A percentile compares a stretch with the other conserved stretches of the same genome.
phyloP scores from a whole-genome alignment of 2,888 invertebrate species.

The Lasius platythorax region DNA sequence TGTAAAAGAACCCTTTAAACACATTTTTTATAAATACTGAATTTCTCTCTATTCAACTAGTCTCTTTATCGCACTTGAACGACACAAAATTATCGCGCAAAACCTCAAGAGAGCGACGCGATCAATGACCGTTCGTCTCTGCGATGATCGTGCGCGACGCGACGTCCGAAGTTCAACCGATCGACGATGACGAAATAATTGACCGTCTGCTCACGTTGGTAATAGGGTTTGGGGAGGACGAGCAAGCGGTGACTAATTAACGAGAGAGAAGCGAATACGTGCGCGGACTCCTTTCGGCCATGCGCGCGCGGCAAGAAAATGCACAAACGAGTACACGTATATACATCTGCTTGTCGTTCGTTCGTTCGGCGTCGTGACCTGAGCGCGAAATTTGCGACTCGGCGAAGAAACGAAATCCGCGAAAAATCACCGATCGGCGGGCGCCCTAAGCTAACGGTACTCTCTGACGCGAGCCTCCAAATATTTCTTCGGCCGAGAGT shows the following conservation, averaged over 20 bases:
- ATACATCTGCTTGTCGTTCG: conserved; percentile 47
- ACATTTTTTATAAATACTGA: neutral
- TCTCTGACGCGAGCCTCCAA: conserved; percentile 77
- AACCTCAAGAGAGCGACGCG: neutral
- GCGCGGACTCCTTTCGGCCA: conserved; percentile 57
- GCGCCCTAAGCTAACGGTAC: conserved; percentile 78
- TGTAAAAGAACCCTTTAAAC: neutral
- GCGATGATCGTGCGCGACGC: neutral
- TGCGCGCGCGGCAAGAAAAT: conserved; percentile 46
- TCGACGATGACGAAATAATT: conserved; percentile 70
- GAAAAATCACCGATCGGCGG: conserved; percentile 72
- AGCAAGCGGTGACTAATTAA: conserved; percentile 68
- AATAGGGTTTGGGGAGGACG: conserved; percentile 59
- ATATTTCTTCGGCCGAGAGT: conserved; percentile 73
- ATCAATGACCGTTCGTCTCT: neutral
- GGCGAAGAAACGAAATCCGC: conserved; percentile 69
- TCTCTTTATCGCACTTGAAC: neutral
- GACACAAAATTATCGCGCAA: neutral
- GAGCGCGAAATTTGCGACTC: conserved; percentile 69
- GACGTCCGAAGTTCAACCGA: neutral
- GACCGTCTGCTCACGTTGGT: conserved; percentile 66
- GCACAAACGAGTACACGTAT: conserved; percentile 44
- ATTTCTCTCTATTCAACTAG: neutral
- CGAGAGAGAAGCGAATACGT: conserved; percentile 60
- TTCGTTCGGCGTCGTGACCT: conserved; percentile 68